phyloP scores from a whole-genome alignment of 2,113 vertebrate species.

The Procavia capensis region DNA sequence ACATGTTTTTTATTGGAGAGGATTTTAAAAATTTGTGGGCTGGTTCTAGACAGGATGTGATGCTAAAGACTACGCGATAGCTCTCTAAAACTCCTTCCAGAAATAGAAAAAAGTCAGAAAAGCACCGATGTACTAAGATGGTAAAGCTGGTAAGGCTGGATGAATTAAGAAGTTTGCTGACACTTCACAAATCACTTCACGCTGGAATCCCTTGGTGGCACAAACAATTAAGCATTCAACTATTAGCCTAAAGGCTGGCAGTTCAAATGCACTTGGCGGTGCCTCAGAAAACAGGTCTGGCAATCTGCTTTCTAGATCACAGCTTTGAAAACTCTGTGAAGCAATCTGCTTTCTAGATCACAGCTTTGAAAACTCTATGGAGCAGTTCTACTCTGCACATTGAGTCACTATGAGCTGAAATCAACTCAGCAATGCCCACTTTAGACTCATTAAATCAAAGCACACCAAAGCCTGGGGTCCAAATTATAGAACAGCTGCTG shows the following conservation, averaged over 20 bases:
- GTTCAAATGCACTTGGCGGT: background rate
- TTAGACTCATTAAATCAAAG: constrained; percentile 28
- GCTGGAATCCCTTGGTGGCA: background rate
- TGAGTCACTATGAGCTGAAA: background rate
- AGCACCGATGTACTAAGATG: background rate
- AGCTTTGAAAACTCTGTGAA: too few species aligned
- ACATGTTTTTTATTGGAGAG: constrained; percentile 63
- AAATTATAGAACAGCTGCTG: background rate
- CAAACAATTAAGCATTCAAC: background rate
- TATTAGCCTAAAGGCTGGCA: background rate
- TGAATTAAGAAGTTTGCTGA: background rate
- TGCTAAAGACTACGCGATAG: constrained; percentile 40
- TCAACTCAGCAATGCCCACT: background rate
- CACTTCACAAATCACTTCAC: background rate
- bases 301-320: background rate
- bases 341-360: background rate
- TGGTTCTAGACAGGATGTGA: constrained; percentile 65
- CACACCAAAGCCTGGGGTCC: background rate
- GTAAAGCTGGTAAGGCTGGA: background rate
- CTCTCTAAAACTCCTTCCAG: constrained; percentile 49
- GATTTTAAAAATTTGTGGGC: constrained; percentile 67
- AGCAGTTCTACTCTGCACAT: background rate
- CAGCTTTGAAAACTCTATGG: background rate
- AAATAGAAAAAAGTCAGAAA: constrained; percentile 24
- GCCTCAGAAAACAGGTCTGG: background rate